Evolutionary conservation across 2,113 vertebrate genomes (phyloP), one percentile per base, ranked within the genome.

Genomic region (Etheostoma spectabile): DNA sequence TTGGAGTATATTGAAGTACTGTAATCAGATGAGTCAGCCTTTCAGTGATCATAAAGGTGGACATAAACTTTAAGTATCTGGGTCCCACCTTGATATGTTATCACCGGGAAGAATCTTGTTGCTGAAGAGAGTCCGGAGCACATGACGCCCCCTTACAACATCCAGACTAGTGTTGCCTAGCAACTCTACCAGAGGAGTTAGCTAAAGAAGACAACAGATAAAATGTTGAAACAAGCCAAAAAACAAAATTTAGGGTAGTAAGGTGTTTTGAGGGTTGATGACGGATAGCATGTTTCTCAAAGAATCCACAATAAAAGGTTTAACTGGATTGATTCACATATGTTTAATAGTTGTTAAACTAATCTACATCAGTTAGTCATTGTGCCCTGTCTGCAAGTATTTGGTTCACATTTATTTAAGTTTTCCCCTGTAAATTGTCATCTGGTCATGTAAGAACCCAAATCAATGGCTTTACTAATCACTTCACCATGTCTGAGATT

Each of bases 111-210:
- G 90, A 56, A 94, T 95, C 42, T 83, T 96, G 74, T 92, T 93
- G 88, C 88, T 95, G 42, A 95, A 95, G 73, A 97, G 89, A 33
- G 94, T 96, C 12, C 96, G 95, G 2, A 97, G 92, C 57, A 97
- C 93, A 21, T 97, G 95, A 33, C 94, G 95, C 16, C 96, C 97
- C 11, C 96, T 94, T 16, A 95, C 94, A 75, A 93, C 95, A 81
- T 97, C 97, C 71, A 98, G 93, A 65, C 93, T 96, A 85, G 91
- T 91, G 22, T 96, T 97, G 72, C 95, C 95, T 85, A 98, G 89
- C 82, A 94, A 94, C 88, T 96, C 96, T 62, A 96, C 91, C 88
- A 97, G 87, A 65, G 93, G 93, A 61, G 73, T 71, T 13, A 96
- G 95, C 95, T 96, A 56, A 70, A n/a, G 6, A 15, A 74, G 46